Evolutionary conservation across 2,888 invertebrate genomes (phyloP).

Genomic region (Dascillus cervinus): DNA sequence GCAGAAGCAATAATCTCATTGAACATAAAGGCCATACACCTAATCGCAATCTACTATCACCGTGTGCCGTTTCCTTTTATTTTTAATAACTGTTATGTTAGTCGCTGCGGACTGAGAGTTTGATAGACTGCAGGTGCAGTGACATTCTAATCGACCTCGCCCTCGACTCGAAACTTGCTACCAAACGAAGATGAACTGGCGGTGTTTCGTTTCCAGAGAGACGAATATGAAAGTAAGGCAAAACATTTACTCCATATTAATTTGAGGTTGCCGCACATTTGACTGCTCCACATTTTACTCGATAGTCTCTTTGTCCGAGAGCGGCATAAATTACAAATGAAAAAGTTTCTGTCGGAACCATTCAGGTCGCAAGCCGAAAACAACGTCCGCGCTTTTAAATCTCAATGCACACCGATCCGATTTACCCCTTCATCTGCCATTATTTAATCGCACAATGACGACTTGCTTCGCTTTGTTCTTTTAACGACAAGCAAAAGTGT

Average conservation of each 20-base stretch:
- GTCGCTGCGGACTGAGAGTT: slow-evolving; percentile 23
- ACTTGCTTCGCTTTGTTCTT: too few species aligned
- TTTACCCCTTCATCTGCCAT: too few species aligned
- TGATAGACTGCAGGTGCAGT: slow-evolving; percentile 16
- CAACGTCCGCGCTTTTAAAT: too few species aligned
- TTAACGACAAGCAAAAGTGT: too few species aligned
- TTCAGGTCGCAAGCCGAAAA: too few species aligned
- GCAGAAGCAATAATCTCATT: slow-evolving; percentile 16
- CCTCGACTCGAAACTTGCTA: slow-evolving; percentile 18
- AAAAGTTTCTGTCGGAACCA: too few species aligned
- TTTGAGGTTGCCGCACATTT: slow-evolving; percentile 30
- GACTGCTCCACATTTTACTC: slow-evolving; percentile 31
- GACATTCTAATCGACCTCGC: slow-evolving; percentile 5
- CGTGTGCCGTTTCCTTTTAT: slow-evolving; percentile 15
- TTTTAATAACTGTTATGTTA: slow-evolving; percentile 29
- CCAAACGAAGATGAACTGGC: slow-evolving; percentile 15
- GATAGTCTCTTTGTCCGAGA: too few species aligned
- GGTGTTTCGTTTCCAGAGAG: slow-evolving; percentile 24
- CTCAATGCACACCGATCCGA: too few species aligned
- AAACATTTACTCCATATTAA: slow-evolving; percentile 34
- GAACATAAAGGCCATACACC: slow-evolving; percentile 17
- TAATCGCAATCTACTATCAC: slow-evolving; percentile 20
- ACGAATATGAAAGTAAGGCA: slow-evolving; percentile 36
- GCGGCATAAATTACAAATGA: too few species aligned
- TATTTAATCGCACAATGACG: too few species aligned